Conservation (phyloP, 2,797 vertebrate species). For the Platalea minor region DNA sequence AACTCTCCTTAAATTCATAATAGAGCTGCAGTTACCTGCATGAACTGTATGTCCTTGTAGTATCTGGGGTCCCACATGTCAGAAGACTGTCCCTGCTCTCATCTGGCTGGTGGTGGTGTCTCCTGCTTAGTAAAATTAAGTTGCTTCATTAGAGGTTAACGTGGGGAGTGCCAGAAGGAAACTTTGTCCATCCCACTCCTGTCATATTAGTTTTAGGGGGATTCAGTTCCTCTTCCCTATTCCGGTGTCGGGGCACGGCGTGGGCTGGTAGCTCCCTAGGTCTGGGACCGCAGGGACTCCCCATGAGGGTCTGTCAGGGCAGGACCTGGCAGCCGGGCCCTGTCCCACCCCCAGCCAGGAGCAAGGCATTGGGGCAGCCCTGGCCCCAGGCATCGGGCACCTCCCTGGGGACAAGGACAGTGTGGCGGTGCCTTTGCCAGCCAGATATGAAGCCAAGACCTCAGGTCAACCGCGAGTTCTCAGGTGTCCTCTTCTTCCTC, state of each 20-base stretch:
- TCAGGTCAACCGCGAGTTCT: background rate
- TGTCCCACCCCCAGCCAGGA: background rate
- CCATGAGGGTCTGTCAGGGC: background rate
- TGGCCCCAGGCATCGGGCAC: accelerated
- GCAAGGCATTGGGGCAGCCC: background rate
- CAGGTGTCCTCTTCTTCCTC: background rate
- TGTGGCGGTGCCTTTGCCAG: background rate
- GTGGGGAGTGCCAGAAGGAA: background rate
- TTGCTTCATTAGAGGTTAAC: background rate
- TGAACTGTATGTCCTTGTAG: background rate
- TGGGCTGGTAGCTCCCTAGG: background rate
- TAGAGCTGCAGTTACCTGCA: background rate
- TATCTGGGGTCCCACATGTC: accelerated
- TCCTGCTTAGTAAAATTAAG: background rate
- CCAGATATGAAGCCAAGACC: background rate
- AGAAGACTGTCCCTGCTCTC: background rate
- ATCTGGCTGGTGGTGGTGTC: background rate
- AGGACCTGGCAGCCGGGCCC: background rate
- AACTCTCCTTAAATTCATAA: background rate
- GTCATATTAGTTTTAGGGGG: background rate
- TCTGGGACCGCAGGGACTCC: accelerated
- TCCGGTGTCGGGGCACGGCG: background rate
- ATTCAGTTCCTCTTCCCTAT: background rate
- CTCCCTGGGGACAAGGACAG: background rate
- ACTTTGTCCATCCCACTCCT: background rate